These are phyloP conservation scores for Puntigrus tetrazona DNA, from an alignment of 2,113 vertebrate species.

Conservation along the genomic window DNA sequence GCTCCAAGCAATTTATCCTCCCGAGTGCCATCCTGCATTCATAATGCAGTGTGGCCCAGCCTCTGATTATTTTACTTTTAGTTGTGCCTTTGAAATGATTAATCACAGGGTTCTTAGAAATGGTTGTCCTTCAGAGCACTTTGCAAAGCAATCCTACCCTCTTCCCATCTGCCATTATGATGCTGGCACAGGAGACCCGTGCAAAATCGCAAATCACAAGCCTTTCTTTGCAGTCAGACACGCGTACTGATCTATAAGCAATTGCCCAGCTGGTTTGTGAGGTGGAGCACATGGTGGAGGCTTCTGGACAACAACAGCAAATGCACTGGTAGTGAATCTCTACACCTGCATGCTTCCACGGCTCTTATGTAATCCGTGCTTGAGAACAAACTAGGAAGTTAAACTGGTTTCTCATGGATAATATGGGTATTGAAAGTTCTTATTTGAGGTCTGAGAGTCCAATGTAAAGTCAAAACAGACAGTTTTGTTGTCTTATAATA, in stretches of 20 bases:
- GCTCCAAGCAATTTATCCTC: background rate
- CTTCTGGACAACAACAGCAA: constrained; percentile 88
- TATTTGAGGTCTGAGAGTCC: too few relatives aligned
- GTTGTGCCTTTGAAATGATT: too few relatives aligned
- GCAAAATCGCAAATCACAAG: too few relatives aligned
- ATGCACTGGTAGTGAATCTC: constrained; percentile 85
- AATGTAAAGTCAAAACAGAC: too few relatives aligned
- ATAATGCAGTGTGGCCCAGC: background rate
- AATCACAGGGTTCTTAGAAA: too few relatives aligned
- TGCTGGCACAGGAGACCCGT: too few relatives aligned
- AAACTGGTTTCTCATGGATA: background rate
- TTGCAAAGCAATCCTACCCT: background rate
- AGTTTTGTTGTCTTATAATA: too few relatives aligned
- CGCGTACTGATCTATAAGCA: constrained; percentile 97
- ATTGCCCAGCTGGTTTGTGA: constrained; percentile 96
- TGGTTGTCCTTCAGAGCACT: too few relatives aligned
- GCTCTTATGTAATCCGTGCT: background rate
- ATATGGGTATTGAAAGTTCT: too few relatives aligned
- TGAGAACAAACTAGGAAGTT: background rate
- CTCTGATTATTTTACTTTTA: background rate
- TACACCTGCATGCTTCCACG: background rate
- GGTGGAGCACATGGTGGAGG: constrained; percentile 96
- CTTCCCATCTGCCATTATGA: background rate
- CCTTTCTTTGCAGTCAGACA: constrained; percentile 83
- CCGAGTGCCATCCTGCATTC: background rate